Percentiles rank a stretch among this genome's conserved stretches.
Evolutionary conservation across 37 sponge, comb jelly and placozoan genomes (phyloP).

Genomic region (Agelas oroides): DNA sequence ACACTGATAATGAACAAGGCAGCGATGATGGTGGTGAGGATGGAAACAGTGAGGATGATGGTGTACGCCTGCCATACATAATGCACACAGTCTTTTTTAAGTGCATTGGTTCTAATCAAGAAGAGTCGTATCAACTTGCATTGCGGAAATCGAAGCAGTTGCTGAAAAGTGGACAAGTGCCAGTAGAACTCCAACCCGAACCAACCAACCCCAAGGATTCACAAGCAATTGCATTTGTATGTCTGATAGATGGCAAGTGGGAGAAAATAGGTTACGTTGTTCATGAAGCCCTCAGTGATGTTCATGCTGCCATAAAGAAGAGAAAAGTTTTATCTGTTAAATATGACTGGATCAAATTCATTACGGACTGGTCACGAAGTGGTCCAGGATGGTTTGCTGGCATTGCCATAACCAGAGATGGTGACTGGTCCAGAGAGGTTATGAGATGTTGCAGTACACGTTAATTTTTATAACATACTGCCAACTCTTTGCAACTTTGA

Average conservation of each 20-base stretch:
- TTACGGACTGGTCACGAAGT: background rate
- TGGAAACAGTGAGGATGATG: too few species aligned
- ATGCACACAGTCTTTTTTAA: conserved; percentile 35
- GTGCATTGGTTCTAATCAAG: conserved; percentile 16
- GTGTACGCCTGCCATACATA: too few species aligned
- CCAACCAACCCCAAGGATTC: conserved; percentile 14
- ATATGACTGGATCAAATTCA: conserved; percentile 33
- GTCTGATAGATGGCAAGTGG: conserved; percentile 37
- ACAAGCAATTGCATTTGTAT: conserved; percentile 39
- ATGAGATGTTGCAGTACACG: conserved; percentile 24
- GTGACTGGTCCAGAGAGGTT: conserved; percentile 28
- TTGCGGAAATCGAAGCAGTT: background rate
- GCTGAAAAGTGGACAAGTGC: background rate
- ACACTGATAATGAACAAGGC: too few species aligned
- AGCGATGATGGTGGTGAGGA: too few species aligned
- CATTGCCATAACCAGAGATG: conserved; percentile 7
- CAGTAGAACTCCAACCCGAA: conserved; percentile 21
- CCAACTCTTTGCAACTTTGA: too few species aligned
- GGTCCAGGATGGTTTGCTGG: conserved; percentile 59
- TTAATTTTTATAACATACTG: too few species aligned
- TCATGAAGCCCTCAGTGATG: conserved; percentile 11
- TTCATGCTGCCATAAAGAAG: background rate
- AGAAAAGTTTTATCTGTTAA: background rate
- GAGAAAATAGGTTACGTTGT: conserved; percentile 54
- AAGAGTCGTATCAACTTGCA: background rate